Evolutionary conservation across 2,113 vertebrate species (phyloP).

Genomic region (Climacteris rufus): DNA sequence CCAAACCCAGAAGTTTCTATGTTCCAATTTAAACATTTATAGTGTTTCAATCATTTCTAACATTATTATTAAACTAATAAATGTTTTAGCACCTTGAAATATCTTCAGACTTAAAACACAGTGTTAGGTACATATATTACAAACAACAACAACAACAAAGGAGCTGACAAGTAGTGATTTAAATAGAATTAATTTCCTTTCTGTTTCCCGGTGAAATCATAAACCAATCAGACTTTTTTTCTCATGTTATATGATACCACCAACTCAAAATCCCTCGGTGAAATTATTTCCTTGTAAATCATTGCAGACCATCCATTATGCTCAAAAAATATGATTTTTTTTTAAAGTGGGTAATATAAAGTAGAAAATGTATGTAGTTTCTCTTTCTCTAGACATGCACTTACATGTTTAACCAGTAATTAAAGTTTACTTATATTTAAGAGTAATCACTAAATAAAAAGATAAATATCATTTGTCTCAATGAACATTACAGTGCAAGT

Average conservation of each 20-base stretch:
- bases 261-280: not conserved
- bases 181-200: constrained; percentile 59
- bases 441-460: not conserved
- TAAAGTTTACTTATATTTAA: not conserved
- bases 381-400: not conserved
- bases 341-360: constrained; percentile 26
- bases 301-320: constrained; percentile 23
- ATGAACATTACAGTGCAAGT: not conserved
- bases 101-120: constrained; percentile 27
- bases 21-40: constrained; percentile 26
- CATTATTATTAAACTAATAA: constrained; percentile 36
- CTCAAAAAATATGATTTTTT: constrained; percentile 24
- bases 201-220: constrained; percentile 43
- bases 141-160: constrained; percentile 51
- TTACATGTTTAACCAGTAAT: not conserved
- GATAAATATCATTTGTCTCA: not conserved
- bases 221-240: constrained; percentile 45
- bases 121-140: constrained; percentile 17
- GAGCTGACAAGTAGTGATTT: constrained; percentile 47
- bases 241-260: constrained; percentile 32
- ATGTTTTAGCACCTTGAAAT: constrained; percentile 57
- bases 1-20: not conserved
- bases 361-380: not conserved
- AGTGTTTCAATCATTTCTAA: constrained; percentile 40
- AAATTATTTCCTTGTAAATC: constrained; percentile 62